Percentiles rank a stretch among this genome's conserved stretches.
Evolutionary conservation across 2,113 vertebrate species (phyloP).

Genomic region (Smithornis capensis): DNA sequence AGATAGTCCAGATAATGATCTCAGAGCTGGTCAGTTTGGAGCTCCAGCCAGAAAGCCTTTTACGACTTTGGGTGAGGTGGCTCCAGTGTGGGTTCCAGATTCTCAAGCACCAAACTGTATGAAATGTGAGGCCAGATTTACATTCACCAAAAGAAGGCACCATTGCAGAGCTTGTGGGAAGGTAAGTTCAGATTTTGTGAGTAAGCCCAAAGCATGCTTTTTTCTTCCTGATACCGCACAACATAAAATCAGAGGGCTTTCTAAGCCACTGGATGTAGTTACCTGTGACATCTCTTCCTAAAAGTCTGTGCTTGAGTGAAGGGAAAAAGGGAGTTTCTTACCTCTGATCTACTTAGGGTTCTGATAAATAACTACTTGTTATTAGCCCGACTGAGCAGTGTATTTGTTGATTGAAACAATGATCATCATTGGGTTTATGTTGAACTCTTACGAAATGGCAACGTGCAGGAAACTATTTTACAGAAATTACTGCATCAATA

Average conservation of each 20-base stretch:
- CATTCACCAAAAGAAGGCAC: conserved; percentile 97
- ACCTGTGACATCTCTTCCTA: not conserved
- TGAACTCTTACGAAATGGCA: not conserved
- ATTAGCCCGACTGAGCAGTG: not conserved
- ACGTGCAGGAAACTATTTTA: not conserved
- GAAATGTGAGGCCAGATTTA: conserved; percentile 97
- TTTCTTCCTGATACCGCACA: not conserved
- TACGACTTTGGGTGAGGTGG: conserved; percentile 90
- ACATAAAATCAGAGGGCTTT: not conserved
- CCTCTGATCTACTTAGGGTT: not conserved
- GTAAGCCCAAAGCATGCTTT: not conserved
- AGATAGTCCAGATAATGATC: conserved; percentile 94
- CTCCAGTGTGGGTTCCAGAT: conserved; percentile 98
- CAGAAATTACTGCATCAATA: conserved; percentile 9
- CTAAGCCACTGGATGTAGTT: not conserved
- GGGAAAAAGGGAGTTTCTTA: not conserved
- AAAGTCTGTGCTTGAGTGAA: not conserved
- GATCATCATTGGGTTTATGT: not conserved
- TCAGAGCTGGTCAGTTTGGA: conserved; percentile 90
- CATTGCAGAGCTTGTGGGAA: conserved; percentile 99
- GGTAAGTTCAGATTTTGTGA: conserved; percentile 75
- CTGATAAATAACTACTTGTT: not conserved
- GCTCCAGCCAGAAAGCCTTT: conserved; percentile 81
- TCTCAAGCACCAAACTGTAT: conserved; percentile 97
- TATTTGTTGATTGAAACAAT: not conserved